A percentile compares a stretch with the other conserved stretches of the same genome.
Conservation (phyloP, 2,797 vertebrate species). For the Phylloscopus collybita region DNA sequence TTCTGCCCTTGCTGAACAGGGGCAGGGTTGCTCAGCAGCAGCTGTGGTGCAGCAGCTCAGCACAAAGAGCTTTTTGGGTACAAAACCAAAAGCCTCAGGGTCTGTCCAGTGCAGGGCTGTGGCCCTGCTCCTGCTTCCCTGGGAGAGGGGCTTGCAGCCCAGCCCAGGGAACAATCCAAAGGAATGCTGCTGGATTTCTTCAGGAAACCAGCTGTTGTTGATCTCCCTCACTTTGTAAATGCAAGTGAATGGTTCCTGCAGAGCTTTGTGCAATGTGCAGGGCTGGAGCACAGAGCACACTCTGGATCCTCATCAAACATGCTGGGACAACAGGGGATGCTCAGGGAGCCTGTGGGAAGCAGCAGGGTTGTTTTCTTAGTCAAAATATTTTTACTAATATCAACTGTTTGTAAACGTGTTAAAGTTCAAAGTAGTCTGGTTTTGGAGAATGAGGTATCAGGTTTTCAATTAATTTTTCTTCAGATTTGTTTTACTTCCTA, state of each 20-base stretch:
- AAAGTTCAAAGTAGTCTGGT: background rate
- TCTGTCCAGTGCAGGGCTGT: background rate
- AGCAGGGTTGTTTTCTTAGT: background rate
- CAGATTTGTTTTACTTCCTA: background rate
- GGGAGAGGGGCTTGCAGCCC: background rate
- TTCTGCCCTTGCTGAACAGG: accelerated
- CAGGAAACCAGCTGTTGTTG: background rate
- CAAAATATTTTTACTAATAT: background rate
- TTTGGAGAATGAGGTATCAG: background rate
- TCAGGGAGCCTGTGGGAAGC: background rate
- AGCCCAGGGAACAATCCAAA: background rate
- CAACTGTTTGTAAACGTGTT: background rate
- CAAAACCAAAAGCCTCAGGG: background rate
- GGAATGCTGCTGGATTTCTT: background rate
- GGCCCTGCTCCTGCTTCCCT: background rate
- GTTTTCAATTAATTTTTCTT: background rate
- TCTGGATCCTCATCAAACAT: background rate
- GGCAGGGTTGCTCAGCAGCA: background rate
- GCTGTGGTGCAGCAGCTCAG: background rate
- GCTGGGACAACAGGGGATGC: background rate
- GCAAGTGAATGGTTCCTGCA: background rate
- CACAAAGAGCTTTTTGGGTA: background rate
- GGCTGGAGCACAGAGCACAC: background rate
- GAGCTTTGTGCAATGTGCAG: background rate
- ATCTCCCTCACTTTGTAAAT: background rate